These are phyloP conservation scores for Pelagia noctiluca DNA, from an alignment of 30 jellyfish, hydroid and myxozoan species.

Conservation along the genomic window DNA sequence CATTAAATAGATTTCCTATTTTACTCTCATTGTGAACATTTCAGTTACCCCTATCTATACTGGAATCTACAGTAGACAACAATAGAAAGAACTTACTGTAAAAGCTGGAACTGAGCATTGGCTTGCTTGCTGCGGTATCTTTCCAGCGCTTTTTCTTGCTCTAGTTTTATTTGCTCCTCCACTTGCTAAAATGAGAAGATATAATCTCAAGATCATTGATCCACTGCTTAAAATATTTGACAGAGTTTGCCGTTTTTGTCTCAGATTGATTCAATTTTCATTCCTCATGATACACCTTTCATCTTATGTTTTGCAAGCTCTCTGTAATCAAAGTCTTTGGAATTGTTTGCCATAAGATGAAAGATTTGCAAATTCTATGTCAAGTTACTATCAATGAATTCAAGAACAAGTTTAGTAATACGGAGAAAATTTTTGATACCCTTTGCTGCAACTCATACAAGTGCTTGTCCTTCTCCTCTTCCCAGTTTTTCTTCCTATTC, in stretches of 20 bases:
- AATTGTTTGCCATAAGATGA: too few relatives aligned
- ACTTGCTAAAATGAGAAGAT: conserved; percentile 53
- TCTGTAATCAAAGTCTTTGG: too few relatives aligned
- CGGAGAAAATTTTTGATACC: conserved; percentile 62
- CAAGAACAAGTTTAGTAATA: too few relatives aligned
- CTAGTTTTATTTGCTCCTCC: conserved; percentile 78
- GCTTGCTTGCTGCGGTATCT: conserved; percentile 52
- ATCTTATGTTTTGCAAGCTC: too few relatives aligned
- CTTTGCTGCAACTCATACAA: conserved; percentile 66
- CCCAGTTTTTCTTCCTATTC: conserved; percentile 72
- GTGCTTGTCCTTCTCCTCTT: conserved; percentile 75
- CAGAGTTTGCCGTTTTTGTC: too few relatives aligned
- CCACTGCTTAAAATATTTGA: too few relatives aligned
- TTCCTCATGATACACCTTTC: too few relatives aligned
- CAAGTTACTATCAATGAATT: too few relatives aligned
- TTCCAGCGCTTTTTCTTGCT: conserved; percentile 68
- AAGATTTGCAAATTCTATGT: too few relatives aligned
- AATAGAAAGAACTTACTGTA: conserved; percentile 72
- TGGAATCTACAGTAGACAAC: neutral
- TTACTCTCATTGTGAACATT: too few relatives aligned
- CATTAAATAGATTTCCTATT: too few relatives aligned
- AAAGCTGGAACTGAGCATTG: conserved; percentile 69
- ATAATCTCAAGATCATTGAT: neutral
- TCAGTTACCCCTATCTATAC: neutral
- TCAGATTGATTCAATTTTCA: too few relatives aligned